Base-by-base conservation (phyloP, 35 echinoderm and acorn worm species). In the Diadema setosum region DNA sequence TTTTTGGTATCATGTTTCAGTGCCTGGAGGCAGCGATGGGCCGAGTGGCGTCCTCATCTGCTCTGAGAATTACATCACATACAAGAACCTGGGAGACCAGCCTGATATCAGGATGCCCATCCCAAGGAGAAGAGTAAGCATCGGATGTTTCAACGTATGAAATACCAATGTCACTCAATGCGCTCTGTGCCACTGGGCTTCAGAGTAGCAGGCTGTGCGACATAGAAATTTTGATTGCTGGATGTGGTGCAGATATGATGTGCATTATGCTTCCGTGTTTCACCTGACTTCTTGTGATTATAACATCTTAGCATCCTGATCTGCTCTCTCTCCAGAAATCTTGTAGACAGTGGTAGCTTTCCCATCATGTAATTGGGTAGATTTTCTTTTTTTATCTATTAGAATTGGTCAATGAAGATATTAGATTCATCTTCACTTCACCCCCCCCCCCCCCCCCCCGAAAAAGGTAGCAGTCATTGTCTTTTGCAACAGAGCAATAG, bases 31-130 rank as follows among this genome's bases (percentile, higher is more conserved):
- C 7, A 95, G 88, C 83, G 96, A 99, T 58, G 96, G 96, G 2
- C 96, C 96, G 18, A 95, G 92, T 90, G 96, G 92, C 17, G 85
- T 99, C 20, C 81, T 99, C 21, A 93, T 99, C 31, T 99, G 96
- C 52, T 99, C 96, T 18, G 93, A 99, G 82, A 99, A 94, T 49
- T 95, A 99, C 85, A 91, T 99, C 39, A 94, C 92, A 45, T 91
- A 99, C 61, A 94, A 91, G 81, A 99, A 92, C 75, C 69, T 98
- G 6, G 96, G 95, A 46, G 96, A 98, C 83, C 96, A 98, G 48
- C 96, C 96, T 60, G 96, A 98, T 46, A 98, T 98, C 43, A 64
- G 96, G 88, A 98, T 98, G 96, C 96, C 96, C 2, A 98, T 98
- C 39, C 96, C 96, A 50, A 85, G 92, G 48, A 90, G 96, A 78